Conservation (phyloP, 2,797 vertebrate genomes). For the Synanceia verrucosa region DNA sequence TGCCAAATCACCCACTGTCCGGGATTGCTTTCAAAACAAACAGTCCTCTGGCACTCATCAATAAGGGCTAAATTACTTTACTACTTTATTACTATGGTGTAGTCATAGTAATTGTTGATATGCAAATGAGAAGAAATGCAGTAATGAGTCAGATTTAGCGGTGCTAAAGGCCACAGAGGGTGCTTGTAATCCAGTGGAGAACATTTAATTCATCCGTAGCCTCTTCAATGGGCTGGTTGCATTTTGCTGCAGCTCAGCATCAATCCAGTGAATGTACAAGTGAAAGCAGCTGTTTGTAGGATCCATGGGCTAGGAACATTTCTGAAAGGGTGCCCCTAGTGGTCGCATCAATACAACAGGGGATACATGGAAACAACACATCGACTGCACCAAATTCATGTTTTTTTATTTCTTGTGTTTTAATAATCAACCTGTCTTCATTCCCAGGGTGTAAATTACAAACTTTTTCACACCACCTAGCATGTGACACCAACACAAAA, state of each 20-base stretch:
- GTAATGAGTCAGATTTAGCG: background rate
- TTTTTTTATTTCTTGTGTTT: background rate
- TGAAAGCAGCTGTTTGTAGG: background rate
- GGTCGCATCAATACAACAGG: background rate
- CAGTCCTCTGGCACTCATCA: conserved; percentile 8
- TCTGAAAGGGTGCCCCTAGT: background rate
- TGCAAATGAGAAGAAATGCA: background rate
- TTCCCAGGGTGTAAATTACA: background rate
- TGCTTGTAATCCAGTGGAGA: no score
- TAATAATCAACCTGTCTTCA: background rate
- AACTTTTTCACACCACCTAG: background rate
- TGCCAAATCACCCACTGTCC: conserved; percentile 5
- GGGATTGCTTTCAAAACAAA: conserved; percentile 45
- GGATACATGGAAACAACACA: background rate
- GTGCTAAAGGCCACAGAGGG: background rate
- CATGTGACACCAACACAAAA: no score
- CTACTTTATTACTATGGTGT: no score
- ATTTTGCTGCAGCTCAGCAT: background rate
- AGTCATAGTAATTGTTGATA: background rate
- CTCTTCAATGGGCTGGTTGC: no score
- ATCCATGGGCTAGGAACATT: background rate
- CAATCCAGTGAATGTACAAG: background rate
- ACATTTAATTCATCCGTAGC: no score
- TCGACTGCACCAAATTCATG: background rate
- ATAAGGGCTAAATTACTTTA: conserved; percentile 10